Conservation (phyloP, 2,888 invertebrate species). For the Pasiphila rectangulata region DNA sequence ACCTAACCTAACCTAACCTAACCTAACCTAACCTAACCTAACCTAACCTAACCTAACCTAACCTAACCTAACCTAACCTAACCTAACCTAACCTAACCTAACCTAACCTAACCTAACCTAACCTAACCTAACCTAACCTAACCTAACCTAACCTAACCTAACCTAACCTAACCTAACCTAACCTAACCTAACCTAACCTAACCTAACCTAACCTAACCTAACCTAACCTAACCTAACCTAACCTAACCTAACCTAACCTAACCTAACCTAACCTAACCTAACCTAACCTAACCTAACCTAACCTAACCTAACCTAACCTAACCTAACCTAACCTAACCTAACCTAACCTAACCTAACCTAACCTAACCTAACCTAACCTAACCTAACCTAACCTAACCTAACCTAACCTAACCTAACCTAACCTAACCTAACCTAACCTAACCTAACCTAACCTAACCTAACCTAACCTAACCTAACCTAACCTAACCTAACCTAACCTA, state of each 20-base stretch:
- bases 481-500: constrained; percentile 29
- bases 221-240: constrained; percentile 16
- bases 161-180: constrained; percentile 12
- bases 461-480: constrained; percentile 27
- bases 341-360: constrained; percentile 27
- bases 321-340: constrained; percentile 17
- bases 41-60: constrained; percentile 22
- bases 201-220: constrained; percentile 11
- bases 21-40: constrained; percentile 22
- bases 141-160: constrained; percentile 12
- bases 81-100: constrained; percentile 21
- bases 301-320: constrained; percentile 8
- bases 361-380: constrained; percentile 30
- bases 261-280: constrained; percentile 17
- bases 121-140: constrained; percentile 12
- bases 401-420: constrained; percentile 31
- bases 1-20: constrained; percentile 17
- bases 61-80: constrained; percentile 23
- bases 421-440: constrained; percentile 34
- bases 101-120: constrained; percentile 20
- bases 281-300: constrained; percentile 14
- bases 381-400: constrained; percentile 33
- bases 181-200: constrained; percentile 10
- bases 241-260: constrained; percentile 14
- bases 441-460: constrained; percentile 34